Conservation (phyloP, 1,140 invertebrate genomes). For the Apolygus lucorum region DNA sequence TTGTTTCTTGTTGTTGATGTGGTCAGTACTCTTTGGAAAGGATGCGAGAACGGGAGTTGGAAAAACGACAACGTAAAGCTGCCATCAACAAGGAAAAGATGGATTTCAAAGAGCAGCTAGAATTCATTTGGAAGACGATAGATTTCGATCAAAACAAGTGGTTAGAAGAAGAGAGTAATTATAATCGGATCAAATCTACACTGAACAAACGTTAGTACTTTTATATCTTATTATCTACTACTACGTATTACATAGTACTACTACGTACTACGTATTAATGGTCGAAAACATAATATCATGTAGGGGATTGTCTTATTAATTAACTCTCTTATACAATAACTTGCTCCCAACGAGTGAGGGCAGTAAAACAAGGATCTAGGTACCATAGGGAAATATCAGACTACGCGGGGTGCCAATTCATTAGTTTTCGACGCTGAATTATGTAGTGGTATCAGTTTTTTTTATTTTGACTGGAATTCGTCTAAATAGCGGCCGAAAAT, state of each 20-base stretch:
- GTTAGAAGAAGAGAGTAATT: not conserved
- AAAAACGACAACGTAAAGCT: not conserved
- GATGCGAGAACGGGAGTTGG: not conserved
- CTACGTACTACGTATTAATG: too few relatives aligned
- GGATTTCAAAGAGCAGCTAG: not conserved
- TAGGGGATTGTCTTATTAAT: too few relatives aligned
- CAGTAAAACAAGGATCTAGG: not conserved
- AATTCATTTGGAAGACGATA: not conserved
- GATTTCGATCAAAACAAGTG: not conserved
- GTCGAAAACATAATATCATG: too few relatives aligned
- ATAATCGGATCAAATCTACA: not conserved
- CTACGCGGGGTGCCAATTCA: too few relatives aligned
- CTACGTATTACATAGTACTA: too few relatives aligned
- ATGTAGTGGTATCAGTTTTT: too few relatives aligned
- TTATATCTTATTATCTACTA: too few relatives aligned
- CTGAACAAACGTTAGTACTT: not conserved
- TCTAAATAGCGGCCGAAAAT: too few relatives aligned
- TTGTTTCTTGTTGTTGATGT: not conserved
- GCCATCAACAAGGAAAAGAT: not conserved
- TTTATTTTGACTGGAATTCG: too few relatives aligned
- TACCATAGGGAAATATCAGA: too few relatives aligned
- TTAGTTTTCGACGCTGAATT: too few relatives aligned
- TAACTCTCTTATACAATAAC: too few relatives aligned
- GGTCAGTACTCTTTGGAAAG: conserved; percentile 1
- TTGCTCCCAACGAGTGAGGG: not conserved